Conservation (phyloP, 2,888 invertebrate species). For the Meandrusa payeni region DNA sequence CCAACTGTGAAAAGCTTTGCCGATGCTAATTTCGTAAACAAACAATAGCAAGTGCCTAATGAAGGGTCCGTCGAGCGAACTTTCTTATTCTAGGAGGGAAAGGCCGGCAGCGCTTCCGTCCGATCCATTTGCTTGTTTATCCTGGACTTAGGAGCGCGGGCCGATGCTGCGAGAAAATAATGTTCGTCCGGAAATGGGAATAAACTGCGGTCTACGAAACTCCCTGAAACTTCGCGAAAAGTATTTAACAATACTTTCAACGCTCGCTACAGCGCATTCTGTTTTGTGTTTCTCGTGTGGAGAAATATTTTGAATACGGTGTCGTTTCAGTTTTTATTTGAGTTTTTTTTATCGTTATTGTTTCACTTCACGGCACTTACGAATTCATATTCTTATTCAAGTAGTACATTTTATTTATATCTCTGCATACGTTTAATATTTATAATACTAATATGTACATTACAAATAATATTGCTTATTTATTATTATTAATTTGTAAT, state of each 20-base stretch:
- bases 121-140: conserved; percentile 77
- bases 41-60: conserved; percentile 75
- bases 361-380: too few species aligned
- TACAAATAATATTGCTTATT: too few species aligned
- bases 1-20: conserved; percentile 58
- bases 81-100: conserved; percentile 67
- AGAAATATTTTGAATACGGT: neutral
- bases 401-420: too few species aligned
- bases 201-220: conserved; percentile 22
- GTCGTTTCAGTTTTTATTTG: neutral
- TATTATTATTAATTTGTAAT: too few species aligned
- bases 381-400: too few species aligned
- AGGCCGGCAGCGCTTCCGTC: conserved; percentile 65
- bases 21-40: conserved; percentile 75
- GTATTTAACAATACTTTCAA: conserved; percentile 22
- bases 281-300: conserved; percentile 6
- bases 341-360: too few species aligned
- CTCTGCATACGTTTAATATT: too few species aligned
- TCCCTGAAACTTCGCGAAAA: conserved; percentile 22
- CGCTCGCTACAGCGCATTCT: conserved; percentile 13
- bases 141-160: conserved; percentile 59
- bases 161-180: conserved; percentile 42
- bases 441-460: too few species aligned
- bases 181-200: conserved; percentile 28
- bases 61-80: conserved; percentile 68